Evolutionary conservation across 1,140 invertebrate species (phyloP).

Genomic region (Plectrocnemia conspersa): DNA sequence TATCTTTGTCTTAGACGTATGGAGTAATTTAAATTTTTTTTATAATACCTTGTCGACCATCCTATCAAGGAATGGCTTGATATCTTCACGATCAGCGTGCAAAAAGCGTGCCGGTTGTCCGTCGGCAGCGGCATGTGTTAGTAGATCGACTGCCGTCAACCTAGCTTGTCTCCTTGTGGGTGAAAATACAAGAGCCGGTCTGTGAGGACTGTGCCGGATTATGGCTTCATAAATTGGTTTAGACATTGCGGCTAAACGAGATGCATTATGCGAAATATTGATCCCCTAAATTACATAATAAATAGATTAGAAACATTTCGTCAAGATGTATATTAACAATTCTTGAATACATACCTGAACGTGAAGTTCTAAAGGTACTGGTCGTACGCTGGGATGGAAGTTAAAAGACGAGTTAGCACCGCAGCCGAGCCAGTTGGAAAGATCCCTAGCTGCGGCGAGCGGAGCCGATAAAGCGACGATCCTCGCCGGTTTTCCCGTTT

Average conservation of each 20-base stretch:
- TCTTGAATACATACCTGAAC: slow-evolving; percentile 60
- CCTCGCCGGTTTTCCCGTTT: slow-evolving; percentile 66
- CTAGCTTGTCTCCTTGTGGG: slow-evolving; percentile 90
- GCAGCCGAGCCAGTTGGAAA: slow-evolving; percentile 95
- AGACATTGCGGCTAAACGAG: slow-evolving; percentile 92
- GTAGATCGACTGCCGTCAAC: slow-evolving; percentile 89
- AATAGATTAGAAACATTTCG: background rate
- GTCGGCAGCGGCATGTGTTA: slow-evolving; percentile 90
- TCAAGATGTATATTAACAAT: background rate
- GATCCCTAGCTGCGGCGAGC: slow-evolving; percentile 90
- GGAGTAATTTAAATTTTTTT: background rate
- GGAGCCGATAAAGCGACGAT: slow-evolving; percentile 95
- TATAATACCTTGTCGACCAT: slow-evolving; percentile 72
- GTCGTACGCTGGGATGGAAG: slow-evolving; percentile 96
- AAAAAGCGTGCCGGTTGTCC: slow-evolving; percentile 80
- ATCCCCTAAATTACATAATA: slow-evolving; percentile 66
- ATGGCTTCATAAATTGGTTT: slow-evolving; percentile 96
- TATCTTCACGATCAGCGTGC: slow-evolving; percentile 80
- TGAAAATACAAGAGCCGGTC: slow-evolving; percentile 95
- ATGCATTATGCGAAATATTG: slow-evolving; percentile 96
- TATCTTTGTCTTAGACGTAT: no score
- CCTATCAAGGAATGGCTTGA: slow-evolving; percentile 81
- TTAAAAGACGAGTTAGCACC: slow-evolving; percentile 92
- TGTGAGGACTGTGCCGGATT: slow-evolving; percentile 77
- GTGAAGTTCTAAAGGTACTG: slow-evolving; percentile 90